Evolutionary conservation across 2,888 invertebrate genomes (phyloP).

Genomic region (Unio pictorum): DNA sequence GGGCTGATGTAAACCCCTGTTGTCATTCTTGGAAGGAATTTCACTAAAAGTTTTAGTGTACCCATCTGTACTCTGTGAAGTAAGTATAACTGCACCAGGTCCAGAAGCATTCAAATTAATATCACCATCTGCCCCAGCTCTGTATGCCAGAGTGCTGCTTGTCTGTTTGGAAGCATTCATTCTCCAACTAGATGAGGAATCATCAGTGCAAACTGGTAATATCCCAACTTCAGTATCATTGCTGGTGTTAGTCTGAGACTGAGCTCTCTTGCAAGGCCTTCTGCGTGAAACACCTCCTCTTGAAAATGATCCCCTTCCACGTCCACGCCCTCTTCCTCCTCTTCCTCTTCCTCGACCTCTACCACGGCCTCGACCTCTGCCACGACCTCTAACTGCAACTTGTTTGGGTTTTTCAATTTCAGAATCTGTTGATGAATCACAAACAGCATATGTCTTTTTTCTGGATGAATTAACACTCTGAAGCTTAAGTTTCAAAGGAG

Average conservation of each 20-base stretch:
- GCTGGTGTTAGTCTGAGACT: conserved; percentile 3
- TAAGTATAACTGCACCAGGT: too few relatives aligned
- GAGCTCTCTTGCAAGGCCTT: too few relatives aligned
- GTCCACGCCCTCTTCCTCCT: background rate
- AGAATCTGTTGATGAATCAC: background rate
- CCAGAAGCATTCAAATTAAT: conserved; percentile 12
- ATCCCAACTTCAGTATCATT: conserved; percentile 33
- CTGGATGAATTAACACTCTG: conserved; percentile 19
- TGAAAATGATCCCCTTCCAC: background rate
- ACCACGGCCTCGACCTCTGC: background rate
- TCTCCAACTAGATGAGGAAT: background rate
- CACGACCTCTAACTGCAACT: conserved; percentile 5
- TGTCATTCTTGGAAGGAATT: background rate
- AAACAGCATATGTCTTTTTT: conserved; percentile 32
- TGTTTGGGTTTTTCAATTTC: conserved; percentile 6
- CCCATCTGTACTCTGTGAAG: background rate
- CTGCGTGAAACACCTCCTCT: conserved; percentile 3
- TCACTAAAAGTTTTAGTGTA: background rate
- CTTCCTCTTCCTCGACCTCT: too few relatives aligned
- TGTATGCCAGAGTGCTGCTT: conserved; percentile 4
- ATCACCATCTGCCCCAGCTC: conserved; percentile 11
- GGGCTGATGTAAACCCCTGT: background rate
- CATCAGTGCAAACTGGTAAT: conserved; percentile 24
- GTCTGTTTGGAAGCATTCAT: conserved; percentile 5
- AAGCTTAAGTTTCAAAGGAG: conserved; percentile 35